Evolutionary conservation across 2,797 vertebrate species (phyloP).

Genomic region (Chelidonichthys spinosus): DNA sequence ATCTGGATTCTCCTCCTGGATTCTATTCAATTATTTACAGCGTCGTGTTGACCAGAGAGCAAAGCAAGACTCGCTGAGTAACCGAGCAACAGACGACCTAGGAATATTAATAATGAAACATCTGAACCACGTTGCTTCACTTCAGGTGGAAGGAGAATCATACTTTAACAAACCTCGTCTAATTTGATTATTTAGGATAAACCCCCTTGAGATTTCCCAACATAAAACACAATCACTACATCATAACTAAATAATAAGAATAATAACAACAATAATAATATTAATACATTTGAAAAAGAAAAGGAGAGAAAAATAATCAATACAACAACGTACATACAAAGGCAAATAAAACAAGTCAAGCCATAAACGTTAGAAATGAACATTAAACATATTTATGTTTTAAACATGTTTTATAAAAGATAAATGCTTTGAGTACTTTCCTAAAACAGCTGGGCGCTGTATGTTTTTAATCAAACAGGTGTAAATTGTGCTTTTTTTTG

Average conservation of each 20-base stretch:
- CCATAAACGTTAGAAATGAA: no score
- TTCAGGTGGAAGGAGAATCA: background rate
- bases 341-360: no score
- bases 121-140: background rate
- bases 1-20: background rate
- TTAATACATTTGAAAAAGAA: no score
- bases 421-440: background rate
- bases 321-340: no score
- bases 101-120: conserved; percentile 1
- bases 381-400: no score
- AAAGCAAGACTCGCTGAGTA: background rate
- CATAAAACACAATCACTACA: no score
- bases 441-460: background rate
- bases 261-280: no score
- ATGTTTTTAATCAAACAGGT: background rate
- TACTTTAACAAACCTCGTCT: background rate
- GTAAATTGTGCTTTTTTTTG: background rate
- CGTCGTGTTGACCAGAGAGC: background rate
- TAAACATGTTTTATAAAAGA: background rate
- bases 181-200: no score
- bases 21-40: conserved; percentile 12
- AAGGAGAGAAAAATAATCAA: no score
- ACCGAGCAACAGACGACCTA: conserved; percentile 1
- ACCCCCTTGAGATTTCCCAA: no score
- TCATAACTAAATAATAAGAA: no score